phyloP scores from a whole-genome alignment of 2,797 vertebrate genomes.

The Novumbra hubbsi region DNA sequence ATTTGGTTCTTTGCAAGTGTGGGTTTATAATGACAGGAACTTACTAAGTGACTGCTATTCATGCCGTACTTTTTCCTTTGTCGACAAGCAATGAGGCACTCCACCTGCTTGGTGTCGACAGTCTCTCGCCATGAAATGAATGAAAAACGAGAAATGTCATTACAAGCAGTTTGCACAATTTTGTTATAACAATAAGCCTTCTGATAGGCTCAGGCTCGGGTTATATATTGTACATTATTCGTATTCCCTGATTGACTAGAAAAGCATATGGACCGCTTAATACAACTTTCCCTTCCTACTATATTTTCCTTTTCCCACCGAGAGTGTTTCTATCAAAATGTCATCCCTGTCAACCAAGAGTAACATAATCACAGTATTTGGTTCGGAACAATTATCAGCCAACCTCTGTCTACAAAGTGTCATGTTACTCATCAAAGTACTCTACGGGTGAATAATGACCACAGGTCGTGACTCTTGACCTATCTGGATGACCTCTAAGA shows the following conservation, averaged over 20 bases:
- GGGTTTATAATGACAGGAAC: constrained; percentile 77
- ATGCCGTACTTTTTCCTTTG: constrained; percentile 7
- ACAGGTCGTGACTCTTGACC: constrained; percentile 78
- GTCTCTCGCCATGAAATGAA: constrained; percentile 4
- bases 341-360: constrained; percentile 59
- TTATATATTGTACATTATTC: not conserved
- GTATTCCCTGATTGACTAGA: not conserved
- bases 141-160: constrained; percentile 2
- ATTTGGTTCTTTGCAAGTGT: constrained; percentile 76
- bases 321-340: constrained; percentile 62
- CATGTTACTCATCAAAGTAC: constrained; percentile 82
- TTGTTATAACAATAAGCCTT: not conserved
- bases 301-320: constrained; percentile 22
- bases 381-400: constrained; percentile 71
- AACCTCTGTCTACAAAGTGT: constrained; percentile 70
- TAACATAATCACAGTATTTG: constrained; percentile 74
- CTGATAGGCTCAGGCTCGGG: not conserved
- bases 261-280: not conserved
- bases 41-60: constrained; percentile 80
- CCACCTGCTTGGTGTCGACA: not conserved
- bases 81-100: constrained; percentile 1
- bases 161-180: not conserved
- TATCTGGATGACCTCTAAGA: constrained; percentile 67
- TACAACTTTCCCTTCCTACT: not conserved
- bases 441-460: constrained; percentile 74